Percentiles rank a stretch among this genome's conserved stretches.
Conservation (phyloP, 2,113 vertebrate genomes). For the Trochalopteron elliotii region DNA sequence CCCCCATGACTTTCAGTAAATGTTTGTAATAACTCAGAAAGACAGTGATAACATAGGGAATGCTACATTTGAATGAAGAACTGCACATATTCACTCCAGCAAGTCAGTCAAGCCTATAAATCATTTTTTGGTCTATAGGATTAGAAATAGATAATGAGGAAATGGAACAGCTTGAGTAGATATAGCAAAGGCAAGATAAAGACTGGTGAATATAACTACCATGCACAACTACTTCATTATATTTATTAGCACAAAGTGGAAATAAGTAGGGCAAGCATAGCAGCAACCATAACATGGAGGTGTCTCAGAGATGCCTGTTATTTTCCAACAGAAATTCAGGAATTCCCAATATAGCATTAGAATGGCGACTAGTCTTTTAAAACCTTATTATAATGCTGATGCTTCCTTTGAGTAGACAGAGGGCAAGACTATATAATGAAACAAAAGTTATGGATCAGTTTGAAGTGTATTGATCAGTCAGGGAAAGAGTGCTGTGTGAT, state of each 20-base stretch:
- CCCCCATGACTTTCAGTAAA: not conserved
- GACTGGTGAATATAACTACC: not conserved
- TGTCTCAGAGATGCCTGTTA: not conserved
- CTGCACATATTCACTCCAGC: not conserved
- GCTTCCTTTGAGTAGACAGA: not conserved
- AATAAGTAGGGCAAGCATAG: not conserved
- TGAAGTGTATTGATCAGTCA: not conserved
- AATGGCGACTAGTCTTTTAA: not conserved
- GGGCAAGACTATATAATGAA: not conserved
- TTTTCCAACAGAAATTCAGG: not conserved
- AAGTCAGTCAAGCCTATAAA: not conserved
- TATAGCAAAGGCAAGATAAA: not conserved
- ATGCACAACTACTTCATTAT: not conserved
- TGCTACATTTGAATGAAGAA: not conserved
- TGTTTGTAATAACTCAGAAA: slow-evolving; percentile 19
- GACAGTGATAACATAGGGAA: not conserved
- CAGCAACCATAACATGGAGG: not conserved
- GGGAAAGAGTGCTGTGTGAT: not conserved
- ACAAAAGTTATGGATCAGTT: not conserved
- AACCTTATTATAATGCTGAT: not conserved
- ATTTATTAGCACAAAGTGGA: not conserved
- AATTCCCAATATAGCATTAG: not conserved
- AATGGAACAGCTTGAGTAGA: not conserved
- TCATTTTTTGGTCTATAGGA: not conserved
- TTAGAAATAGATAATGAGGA: not conserved